A percentile compares a stretch with the other conserved stretches of the same genome.
These are phyloP conservation scores for Megamerina dolium DNA, from an alignment of 2,888 invertebrate genomes.

Conservation along the genomic window DNA sequence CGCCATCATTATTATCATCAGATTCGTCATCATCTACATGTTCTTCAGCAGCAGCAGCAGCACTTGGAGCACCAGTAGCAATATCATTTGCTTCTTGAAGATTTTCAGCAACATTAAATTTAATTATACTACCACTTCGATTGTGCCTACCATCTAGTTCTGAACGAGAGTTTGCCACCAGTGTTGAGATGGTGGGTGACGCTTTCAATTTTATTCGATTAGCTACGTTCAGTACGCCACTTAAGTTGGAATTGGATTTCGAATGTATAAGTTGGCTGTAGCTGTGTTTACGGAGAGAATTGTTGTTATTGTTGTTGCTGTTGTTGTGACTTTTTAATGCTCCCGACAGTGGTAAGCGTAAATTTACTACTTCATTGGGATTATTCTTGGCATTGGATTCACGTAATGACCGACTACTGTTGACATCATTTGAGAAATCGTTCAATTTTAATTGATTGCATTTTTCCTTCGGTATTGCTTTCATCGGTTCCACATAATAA, in stretches of 20 bases:
- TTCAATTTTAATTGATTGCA: not conserved
- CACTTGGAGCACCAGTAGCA: constrained; percentile 8
- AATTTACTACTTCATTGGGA: constrained; percentile 36
- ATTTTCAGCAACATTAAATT: constrained; percentile 24
- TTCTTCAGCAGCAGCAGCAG: constrained; percentile 5
- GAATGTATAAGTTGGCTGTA: constrained; percentile 25
- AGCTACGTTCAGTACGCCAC: constrained; percentile 32
- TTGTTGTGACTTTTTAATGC: constrained; percentile 33
- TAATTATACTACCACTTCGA: constrained; percentile 30
- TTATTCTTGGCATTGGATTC: constrained; percentile 20
- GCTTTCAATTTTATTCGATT: constrained; percentile 26
- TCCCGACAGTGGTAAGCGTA: constrained; percentile 38
- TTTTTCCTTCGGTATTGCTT: constrained; percentile 3
- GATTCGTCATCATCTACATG: constrained; percentile 2
- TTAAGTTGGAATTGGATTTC: constrained; percentile 38
- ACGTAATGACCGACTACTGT: constrained; percentile 33
- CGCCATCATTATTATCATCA: not conserved
- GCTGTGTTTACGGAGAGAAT: constrained; percentile 15
- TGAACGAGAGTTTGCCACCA: constrained; percentile 23
- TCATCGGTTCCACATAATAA: constrained; percentile 24
- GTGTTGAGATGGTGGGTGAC: constrained; percentile 37
- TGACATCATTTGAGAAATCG: constrained; percentile 24
- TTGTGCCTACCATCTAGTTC: constrained; percentile 27
- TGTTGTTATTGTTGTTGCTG: constrained; percentile 13
- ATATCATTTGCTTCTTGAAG: constrained; percentile 7